Evolutionary conservation across 2,113 vertebrate genomes (phyloP), one percentile per base, ranked within the genome.

Genomic region (Meleagris gallopavo): DNA sequence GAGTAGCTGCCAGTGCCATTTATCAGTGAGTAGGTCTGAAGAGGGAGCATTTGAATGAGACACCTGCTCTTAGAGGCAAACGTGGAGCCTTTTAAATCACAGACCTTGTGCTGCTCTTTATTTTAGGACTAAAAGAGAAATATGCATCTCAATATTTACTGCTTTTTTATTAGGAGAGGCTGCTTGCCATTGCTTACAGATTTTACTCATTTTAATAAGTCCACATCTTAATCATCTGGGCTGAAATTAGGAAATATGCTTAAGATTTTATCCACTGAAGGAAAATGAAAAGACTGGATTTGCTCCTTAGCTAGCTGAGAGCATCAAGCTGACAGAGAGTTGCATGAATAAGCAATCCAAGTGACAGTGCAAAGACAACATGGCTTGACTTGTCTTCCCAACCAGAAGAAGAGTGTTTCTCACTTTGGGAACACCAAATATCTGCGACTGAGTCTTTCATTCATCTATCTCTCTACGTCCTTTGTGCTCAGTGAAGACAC

Each of bases 271-370:
- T 15, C 19, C 10, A 55, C 15, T 11, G 57, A 62, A 76, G 36
- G 11, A 22, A 24, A 50, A 50, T 24, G 48, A 24, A 50, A 55
- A 38, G 36, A 45, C 21, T 67, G 61, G 30, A 8, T 71, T 79
- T 85, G 11, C 41, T 65, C 38, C 1, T 3, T 46, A 71, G 32
- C 30, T 13, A 55, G 41, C 32, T 67, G 62, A 16, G 48, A 54
- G 21, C 43, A 25, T 43, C 14, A 27, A 36, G 30, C 69, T 67
- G 40, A 11, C 11, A 34, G n/a, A 40, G 40, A 29, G 18, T 95
- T 67, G 4, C 3, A 30, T 0, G 0, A 57, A 34, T 73, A 43
- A 13, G 25, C n/a, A 36, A 58, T 77, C 75, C 30, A 13, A 50
- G 24, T 40, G 61, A 13, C 15, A 77, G n/a, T 5, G 11, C 43